phyloP scores from a whole-genome alignment of 2,113 vertebrate genomes.

The Saguinus midas region DNA sequence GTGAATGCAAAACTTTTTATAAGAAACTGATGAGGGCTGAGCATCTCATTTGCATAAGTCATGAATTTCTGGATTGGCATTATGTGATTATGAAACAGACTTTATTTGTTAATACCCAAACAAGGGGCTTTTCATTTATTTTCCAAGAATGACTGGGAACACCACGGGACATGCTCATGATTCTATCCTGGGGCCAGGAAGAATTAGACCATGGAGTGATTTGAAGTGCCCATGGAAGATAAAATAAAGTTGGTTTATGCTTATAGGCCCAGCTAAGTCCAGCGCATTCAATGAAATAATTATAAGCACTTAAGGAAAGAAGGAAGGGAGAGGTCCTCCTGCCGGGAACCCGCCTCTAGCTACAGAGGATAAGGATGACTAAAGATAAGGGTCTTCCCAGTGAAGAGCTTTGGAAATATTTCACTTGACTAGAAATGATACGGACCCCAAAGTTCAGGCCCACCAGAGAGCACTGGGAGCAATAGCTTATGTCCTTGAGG shows the following conservation, averaged over 20 bases:
- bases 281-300: background rate
- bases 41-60: too few species aligned
- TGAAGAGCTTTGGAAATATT: background rate
- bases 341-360: background rate
- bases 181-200: background rate
- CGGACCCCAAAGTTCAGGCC: too few species aligned
- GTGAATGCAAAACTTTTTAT: too few species aligned
- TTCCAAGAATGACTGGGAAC: background rate
- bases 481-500: background rate
- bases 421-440: background rate
- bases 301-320: background rate
- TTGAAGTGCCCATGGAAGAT: background rate
- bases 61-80: background rate
- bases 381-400: background rate
- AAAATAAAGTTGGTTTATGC: background rate
- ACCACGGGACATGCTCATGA: background rate
- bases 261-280: background rate
- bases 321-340: background rate
- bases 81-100: background rate
- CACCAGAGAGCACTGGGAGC: background rate
- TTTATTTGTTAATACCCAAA: background rate
- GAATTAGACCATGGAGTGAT: background rate
- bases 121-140: constrained; percentile 45
- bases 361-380: background rate
- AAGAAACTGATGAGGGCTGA: too few species aligned